Percentiles rank a stretch among this genome's conserved stretches.
These are phyloP conservation scores for Callocephalon fimbriatum DNA, from an alignment of 2,113 vertebrate species.

Conservation along the genomic window DNA sequence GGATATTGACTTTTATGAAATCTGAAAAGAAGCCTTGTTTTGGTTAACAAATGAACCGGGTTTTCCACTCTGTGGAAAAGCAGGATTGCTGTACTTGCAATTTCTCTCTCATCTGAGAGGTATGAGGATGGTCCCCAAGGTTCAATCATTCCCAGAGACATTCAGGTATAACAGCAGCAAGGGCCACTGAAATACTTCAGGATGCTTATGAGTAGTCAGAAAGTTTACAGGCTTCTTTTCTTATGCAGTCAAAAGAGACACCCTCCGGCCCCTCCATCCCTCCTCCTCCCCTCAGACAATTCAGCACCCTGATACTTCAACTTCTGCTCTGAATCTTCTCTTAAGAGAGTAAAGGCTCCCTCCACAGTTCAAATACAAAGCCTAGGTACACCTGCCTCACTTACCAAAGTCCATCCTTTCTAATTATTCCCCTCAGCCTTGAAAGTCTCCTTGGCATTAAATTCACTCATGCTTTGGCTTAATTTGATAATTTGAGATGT, in stretches of 20 bases:
- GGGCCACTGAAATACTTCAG: background rate
- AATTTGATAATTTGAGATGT: background rate
- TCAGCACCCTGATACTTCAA: background rate
- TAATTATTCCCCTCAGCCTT: background rate
- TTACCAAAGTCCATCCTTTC: background rate
- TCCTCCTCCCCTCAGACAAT: background rate
- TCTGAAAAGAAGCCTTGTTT: background rate
- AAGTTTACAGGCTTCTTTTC: background rate
- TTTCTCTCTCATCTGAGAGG: background rate
- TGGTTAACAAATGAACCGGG: background rate
- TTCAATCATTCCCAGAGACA: background rate
- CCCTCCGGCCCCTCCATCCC: fast-evolving
- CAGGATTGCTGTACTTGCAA: background rate
- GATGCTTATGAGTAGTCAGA: background rate
- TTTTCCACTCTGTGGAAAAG: background rate
- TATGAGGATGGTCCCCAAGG: background rate
- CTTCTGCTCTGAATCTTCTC: background rate
- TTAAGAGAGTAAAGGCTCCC: background rate
- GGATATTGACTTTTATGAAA: background rate
- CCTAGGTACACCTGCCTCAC: background rate
- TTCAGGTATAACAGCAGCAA: background rate
- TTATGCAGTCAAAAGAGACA: background rate
- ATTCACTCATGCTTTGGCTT: background rate
- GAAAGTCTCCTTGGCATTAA: background rate
- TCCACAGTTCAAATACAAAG: background rate